Conservation (phyloP, 1,140 invertebrate species). For the Phocides pigmalion region DNA sequence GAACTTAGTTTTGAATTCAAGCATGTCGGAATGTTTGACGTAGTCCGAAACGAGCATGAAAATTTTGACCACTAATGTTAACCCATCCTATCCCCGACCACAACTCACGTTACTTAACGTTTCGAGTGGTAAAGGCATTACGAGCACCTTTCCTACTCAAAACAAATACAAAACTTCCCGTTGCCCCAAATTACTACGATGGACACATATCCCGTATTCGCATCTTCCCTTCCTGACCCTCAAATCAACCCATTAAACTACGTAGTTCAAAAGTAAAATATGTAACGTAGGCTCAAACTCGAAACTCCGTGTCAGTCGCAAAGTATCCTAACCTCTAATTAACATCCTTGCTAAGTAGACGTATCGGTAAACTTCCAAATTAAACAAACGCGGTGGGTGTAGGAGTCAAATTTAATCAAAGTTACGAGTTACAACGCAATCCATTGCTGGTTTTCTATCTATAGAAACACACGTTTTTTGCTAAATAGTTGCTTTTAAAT, state of each 20-base stretch:
- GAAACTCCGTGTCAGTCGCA: background rate
- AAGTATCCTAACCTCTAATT: constrained; percentile 19
- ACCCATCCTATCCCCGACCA: too few species aligned
- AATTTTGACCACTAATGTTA: too few species aligned
- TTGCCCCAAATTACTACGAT: background rate
- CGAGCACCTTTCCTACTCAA: too few species aligned
- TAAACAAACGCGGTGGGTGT: constrained; percentile 38
- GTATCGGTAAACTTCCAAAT: constrained; percentile 38
- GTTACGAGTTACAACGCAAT: constrained; percentile 13
- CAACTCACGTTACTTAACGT: too few species aligned
- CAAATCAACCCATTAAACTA: constrained; percentile 4
- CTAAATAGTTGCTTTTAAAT: too few species aligned
- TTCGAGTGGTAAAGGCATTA: too few species aligned
- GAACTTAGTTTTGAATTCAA: too few species aligned
- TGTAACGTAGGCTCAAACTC: constrained; percentile 1
- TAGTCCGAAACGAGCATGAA: too few species aligned
- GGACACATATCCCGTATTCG: background rate
- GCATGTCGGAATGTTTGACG: too few species aligned
- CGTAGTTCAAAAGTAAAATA: constrained; percentile 9
- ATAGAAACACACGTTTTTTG: too few species aligned
- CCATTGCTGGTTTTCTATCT: background rate
- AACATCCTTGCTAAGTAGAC: constrained; percentile 25
- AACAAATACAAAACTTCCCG: background rate
- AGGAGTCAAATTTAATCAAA: constrained; percentile 32
- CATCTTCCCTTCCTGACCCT: background rate